Evolutionary conservation across 2,797 vertebrate species (phyloP).

Genomic region (Onychomys torridus): DNA sequence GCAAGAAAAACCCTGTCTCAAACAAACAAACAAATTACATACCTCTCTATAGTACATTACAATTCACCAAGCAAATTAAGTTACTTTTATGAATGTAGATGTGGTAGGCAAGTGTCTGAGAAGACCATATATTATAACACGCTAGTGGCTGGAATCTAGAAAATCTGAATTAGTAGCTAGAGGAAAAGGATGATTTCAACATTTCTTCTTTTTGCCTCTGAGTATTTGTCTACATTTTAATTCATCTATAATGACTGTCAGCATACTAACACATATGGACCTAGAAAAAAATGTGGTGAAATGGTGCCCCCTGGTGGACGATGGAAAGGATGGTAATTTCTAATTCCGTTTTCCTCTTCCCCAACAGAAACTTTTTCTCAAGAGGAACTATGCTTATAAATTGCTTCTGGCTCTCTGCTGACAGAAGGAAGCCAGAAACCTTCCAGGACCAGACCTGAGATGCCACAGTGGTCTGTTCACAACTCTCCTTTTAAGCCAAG

Average conservation of each 20-base stretch:
- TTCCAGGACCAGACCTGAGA: neutral
- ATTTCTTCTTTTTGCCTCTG: constrained; percentile 47
- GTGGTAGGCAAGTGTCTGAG: constrained; percentile 32
- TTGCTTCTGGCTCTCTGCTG: neutral
- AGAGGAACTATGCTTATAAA: constrained; percentile 55
- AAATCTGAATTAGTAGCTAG: neutral
- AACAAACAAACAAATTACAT: neutral
- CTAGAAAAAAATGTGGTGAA: constrained; percentile 56
- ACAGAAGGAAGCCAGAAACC: neutral
- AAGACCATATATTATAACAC: constrained; percentile 9
- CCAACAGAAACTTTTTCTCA: neutral
- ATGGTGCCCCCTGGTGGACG: constrained; percentile 85
- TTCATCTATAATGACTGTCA: neutral
- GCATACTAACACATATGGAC: constrained; percentile 28
- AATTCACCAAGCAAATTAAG: neutral
- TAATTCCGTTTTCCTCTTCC: neutral
- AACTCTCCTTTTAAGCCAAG: neutral
- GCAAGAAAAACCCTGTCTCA: neutral
- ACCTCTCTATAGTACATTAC: neutral
- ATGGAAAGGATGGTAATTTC: neutral
- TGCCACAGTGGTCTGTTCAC: neutral
- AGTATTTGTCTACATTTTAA: constrained; percentile 40
- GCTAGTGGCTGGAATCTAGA: neutral
- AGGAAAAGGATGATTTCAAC: constrained; percentile 34
- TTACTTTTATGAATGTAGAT: neutral